phyloP scores from a whole-genome alignment of 2,113 vertebrate genomes.

The Larimichthys polyactis region DNA sequence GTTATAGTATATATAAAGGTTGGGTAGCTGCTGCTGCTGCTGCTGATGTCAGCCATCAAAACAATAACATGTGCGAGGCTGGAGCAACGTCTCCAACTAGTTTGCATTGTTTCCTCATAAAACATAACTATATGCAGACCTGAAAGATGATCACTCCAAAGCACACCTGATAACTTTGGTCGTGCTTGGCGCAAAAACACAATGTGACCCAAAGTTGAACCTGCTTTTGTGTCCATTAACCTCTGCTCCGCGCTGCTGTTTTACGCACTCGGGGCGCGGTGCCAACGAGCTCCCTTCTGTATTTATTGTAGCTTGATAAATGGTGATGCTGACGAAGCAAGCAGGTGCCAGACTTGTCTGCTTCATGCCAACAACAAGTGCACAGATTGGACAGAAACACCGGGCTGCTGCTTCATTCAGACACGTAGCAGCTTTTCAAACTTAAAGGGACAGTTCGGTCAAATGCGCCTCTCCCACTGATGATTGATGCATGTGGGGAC shows the following conservation, averaged over 20 bases:
- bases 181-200: background rate
- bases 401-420: conserved; percentile 33
- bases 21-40: background rate
- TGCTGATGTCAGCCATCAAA: conserved; percentile 8
- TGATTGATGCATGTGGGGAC: conserved; percentile 27
- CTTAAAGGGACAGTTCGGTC: conserved; percentile 60
- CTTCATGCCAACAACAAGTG: conserved; percentile 58
- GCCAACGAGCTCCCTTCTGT: conserved; percentile 48
- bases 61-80: conserved; percentile 8
- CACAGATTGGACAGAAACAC: conserved; percentile 35
- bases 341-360: conserved; percentile 71
- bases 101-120: background rate
- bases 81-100: conserved; percentile 27
- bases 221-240: background rate
- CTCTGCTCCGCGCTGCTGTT: conserved; percentile 13
- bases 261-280: conserved; percentile 42
- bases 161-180: background rate
- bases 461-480: background rate
- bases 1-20: background rate
- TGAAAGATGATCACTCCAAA: background rate
- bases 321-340: conserved; percentile 58
- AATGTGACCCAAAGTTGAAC: background rate
- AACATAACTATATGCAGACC: background rate
- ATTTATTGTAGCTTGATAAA: conserved; percentile 62
- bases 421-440: conserved; percentile 39